Conservation (phyloP, 2,113 vertebrate species). For the Pituophis catenifer region DNA sequence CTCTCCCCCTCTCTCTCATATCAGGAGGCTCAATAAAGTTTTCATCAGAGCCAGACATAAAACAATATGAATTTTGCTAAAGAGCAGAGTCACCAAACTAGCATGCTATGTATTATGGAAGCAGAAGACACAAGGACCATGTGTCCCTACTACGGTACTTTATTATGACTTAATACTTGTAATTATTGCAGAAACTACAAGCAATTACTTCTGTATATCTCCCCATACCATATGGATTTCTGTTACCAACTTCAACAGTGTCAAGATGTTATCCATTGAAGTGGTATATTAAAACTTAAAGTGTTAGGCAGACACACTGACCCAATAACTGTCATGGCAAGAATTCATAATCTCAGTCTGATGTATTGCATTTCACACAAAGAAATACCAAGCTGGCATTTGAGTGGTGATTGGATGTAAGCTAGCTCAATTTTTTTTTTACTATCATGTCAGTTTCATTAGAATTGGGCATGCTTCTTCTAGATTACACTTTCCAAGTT, state of each 20-base stretch:
- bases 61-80: neutral
- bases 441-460: neutral
- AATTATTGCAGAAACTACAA: neutral
- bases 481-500: neutral
- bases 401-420: neutral
- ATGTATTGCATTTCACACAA: neutral
- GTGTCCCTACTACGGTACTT: fast-evolving
- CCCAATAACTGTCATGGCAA: neutral
- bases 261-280: neutral
- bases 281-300: neutral
- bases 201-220: neutral
- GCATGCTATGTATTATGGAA: no score
- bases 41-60: constrained; percentile 34
- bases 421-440: neutral
- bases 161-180: fast-evolving
- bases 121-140: no score
- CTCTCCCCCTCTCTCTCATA: neutral
- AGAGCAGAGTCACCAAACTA: constrained; percentile 2
- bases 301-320: neutral
- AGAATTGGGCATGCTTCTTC: neutral
- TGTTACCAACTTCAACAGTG: neutral
- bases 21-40: constrained; percentile 9
- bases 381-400: neutral
- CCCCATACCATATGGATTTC: neutral
- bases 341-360: neutral